Evolutionary conservation across 2,113 vertebrate species (phyloP), one percentile per base, ranked within the genome.

Genomic region (Azemiops feae): DNA sequence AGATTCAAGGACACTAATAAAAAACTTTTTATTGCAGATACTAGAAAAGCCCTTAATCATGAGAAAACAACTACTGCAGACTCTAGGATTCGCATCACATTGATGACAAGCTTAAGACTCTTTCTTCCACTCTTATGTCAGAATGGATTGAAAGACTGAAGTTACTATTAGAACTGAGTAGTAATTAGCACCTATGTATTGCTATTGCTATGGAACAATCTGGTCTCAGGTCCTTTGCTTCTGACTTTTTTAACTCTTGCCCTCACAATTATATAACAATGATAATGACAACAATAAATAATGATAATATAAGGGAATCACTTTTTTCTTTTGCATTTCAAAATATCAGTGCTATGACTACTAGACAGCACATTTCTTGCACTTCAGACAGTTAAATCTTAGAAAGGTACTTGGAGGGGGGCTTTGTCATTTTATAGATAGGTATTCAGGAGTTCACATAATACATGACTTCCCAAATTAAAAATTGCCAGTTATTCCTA

Each of bases 401-500:
- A 27, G 81, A 55, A n/a, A 12, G 16, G 27, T 50, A 27, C 10
- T 81, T 2, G 7, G 85, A 34, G 50, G 30, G 2, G 47, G 2
- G 5, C 8, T n/a, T n/a, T 10, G 55, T 23, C 85, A 86, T 6
- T 7, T 9, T 39, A n/a, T 47, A 43, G 85, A 55, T 23, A 43
- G 18, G 10, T 52, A 18, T 12, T 85, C 25, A 50, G 5, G 27
- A 50, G n/a, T 9, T 16, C 50, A 8, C 5, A 11, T 30, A 69
- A 81, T 27, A n/a, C 9, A 16, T 27, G 5, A 30, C 1, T 20
- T 30, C 45, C 47, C n/a, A 45, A 89, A 14, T 3, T 1, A 85
- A 43, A 18, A 23, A 8, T 43, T 81, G 11, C 2, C 54, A 27
- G 18, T 1, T 88, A 20, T 52, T 18, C 55, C 55, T 91, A 98